Evolutionary conservation across 2,797 vertebrate species (phyloP), one percentile per base, ranked within the genome.

Genomic region (Lacerta viridis): DNA sequence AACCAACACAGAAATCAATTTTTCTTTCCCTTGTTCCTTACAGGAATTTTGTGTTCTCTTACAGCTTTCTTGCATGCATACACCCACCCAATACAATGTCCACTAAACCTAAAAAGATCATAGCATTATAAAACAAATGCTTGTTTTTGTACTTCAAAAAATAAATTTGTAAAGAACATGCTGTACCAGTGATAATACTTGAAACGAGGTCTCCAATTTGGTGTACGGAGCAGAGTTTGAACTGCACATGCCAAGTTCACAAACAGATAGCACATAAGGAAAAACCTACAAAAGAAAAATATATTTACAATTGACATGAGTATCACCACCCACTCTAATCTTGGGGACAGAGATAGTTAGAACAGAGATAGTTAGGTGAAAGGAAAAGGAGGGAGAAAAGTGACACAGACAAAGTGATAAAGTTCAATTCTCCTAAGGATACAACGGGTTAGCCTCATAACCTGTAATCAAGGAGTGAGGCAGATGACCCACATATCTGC

Each of bases 211-310:
- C 99, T 98, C 99, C 99, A 99, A 96, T 99, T 99, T 27, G 99
- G 99, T 0, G 99, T 99, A 50, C 98, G 97, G 83, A 99, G 94
- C 81, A 99, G 97, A 0, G 99, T 99, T 96, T 99, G 99, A 66
- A 99, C 96, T 0, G 99, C 99, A 59, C 99, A 99, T 59, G 99
- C 99, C 97, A 99, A 94, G 95, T 99, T 99, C 87, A 99, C 99
- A 88, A 99, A 99, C 96, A 99, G 94, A 96, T 99, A 99, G 94
- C 99, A 99, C 99, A 99, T 99, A 90, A 99, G 97, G 94, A 99
- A 99, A 95, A 99, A 99, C 99, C 99, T 99, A 96, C 41, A 64
- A 41, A 72, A 1, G 17, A 80, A 43, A 18, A 18, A 59, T 7
- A 87, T 36, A 74, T 83, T 92, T 93, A 80, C 78, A 29, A 89